A percentile compares a stretch with the other conserved stretches of the same genome.
Conservation (phyloP, 1,140 invertebrate genomes). For the Scaptomyza montana region DNA sequence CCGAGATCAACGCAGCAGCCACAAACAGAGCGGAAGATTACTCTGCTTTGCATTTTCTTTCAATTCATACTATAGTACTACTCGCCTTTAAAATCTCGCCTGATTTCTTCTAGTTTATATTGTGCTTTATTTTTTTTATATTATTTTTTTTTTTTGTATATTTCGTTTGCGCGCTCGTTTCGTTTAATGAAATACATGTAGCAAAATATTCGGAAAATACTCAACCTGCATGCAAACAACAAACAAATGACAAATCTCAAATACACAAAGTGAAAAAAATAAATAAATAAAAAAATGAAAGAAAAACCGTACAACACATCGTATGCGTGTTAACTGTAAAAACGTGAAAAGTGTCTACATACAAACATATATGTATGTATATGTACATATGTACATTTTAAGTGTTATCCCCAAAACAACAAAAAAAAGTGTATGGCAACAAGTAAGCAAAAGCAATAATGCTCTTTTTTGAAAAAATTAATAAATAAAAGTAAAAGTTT, state of each 20-base stretch:
- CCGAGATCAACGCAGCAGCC: slow-evolving; percentile 34
- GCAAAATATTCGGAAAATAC: slow-evolving; percentile 9
- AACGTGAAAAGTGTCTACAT: slow-evolving; percentile 43
- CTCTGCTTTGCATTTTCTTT: slow-evolving; percentile 25
- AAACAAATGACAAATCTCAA: slow-evolving; percentile 37
- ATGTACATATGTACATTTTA: background rate
- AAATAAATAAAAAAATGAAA: no score
- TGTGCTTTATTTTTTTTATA: slow-evolving; percentile 16
- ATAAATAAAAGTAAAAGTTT: slow-evolving; percentile 36
- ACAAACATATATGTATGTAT: no score
- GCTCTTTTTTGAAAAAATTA: no score
- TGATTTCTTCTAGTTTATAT: slow-evolving; percentile 7
- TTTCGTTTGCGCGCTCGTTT: slow-evolving; percentile 24
- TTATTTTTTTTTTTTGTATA: slow-evolving; percentile 28
- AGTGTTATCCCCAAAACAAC: background rate
- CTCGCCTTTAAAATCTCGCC: background rate
- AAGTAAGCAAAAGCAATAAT: background rate
- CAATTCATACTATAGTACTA: no score
- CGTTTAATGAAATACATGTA: slow-evolving; percentile 12
- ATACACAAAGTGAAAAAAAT: slow-evolving; percentile 11
- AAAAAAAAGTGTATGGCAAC: background rate
- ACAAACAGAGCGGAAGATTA: slow-evolving; percentile 62
- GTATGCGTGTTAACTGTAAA: slow-evolving; percentile 57
- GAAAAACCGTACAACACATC: slow-evolving; percentile 46
- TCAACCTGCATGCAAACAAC: background rate